Conservation (phyloP, 2,797 vertebrate species). For the Oreonectes daqikongensis region DNA sequence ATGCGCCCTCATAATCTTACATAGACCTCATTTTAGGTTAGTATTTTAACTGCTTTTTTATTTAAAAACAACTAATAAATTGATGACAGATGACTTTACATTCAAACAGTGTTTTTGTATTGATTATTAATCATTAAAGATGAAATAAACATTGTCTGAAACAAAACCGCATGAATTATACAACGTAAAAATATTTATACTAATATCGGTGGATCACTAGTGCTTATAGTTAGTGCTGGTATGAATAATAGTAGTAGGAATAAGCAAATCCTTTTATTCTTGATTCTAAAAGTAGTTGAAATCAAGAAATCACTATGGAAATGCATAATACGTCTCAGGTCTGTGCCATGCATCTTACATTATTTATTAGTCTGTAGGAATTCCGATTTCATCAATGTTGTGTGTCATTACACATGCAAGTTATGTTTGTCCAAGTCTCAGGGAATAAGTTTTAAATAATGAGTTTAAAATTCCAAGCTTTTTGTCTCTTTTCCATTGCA, state of each 20-base stretch:
- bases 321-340: slow-evolving; percentile 8
- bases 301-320: not conserved
- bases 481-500: slow-evolving; percentile 64
- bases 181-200: slow-evolving; percentile 16
- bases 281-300: not conserved
- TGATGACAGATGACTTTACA: not conserved
- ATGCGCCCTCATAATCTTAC: too few relatives aligned
- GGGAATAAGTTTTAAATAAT: not conserved
- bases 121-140: not conserved
- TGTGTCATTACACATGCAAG: not conserved
- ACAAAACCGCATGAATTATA: slow-evolving; percentile 41
- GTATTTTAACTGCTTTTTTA: too few relatives aligned
- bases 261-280: slow-evolving; percentile 5
- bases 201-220: slow-evolving; percentile 40
- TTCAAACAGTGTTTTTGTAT: not conserved
- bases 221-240: not conserved
- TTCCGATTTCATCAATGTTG: not conserved
- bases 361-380: not conserved
- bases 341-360: slow-evolving; percentile 10
- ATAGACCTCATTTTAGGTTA: too few relatives aligned
- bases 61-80: not conserved
- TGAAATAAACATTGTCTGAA: not conserved
- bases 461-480: not conserved
- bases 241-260: slow-evolving; percentile 12
- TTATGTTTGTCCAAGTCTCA: not conserved